Conservation (phyloP, 92 coral and sea anemone species). For the Zoanthus sansibaricus region DNA sequence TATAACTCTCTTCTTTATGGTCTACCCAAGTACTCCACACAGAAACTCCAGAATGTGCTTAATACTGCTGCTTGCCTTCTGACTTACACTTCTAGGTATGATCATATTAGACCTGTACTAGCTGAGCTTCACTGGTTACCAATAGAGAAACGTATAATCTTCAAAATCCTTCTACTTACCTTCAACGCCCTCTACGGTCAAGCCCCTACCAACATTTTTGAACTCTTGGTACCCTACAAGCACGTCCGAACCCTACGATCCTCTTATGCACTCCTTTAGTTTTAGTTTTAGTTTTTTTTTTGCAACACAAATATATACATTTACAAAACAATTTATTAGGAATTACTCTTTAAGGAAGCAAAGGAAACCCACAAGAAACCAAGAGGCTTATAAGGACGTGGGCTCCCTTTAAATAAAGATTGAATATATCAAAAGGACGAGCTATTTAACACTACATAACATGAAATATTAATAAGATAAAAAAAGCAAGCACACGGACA, state of each 20-base stretch:
- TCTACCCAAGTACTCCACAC: constrained; percentile 46
- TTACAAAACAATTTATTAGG: no score
- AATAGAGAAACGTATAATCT: constrained; percentile 45
- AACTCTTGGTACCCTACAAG: constrained; percentile 39
- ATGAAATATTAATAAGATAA: no score
- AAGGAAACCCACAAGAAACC: no score
- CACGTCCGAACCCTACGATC: constrained; percentile 38
- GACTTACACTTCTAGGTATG: constrained; percentile 25
- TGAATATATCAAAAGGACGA: no score
- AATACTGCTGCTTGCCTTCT: constrained; percentile 63
- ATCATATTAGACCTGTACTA: constrained; percentile 53
- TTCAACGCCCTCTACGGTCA: constrained; percentile 47
- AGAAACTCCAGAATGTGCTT: constrained; percentile 55
- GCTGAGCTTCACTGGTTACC: constrained; percentile 60
- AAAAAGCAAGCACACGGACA: no score
- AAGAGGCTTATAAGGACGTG: no score
- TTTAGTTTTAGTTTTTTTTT: not conserved
- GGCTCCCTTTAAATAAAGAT: no score
- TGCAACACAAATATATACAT: no score
- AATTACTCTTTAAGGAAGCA: no score
- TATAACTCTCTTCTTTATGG: constrained; percentile 49
- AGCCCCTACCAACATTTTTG: constrained; percentile 52
- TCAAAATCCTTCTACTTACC: constrained; percentile 53
- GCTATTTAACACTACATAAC: no score
- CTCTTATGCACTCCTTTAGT: constrained; percentile 25